Evolutionary conservation across 1,140 invertebrate genomes (phyloP), one percentile per base, ranked within the genome.

Genomic region (Bombus waltoni): DNA sequence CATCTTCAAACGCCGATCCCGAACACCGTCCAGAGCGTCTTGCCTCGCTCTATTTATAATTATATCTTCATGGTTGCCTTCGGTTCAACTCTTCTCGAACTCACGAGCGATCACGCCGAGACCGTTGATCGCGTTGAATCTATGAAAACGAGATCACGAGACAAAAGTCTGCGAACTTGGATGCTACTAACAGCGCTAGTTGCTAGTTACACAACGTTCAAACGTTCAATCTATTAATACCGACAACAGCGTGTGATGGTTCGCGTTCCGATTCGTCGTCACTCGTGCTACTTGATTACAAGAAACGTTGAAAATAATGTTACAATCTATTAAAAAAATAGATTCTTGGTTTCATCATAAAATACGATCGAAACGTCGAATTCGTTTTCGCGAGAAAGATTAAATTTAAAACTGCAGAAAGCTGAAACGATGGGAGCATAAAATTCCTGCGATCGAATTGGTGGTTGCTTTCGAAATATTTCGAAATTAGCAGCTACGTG

Each of bases 1-100:
- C 93, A 93, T 95, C 94, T 91, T 88, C 89, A 89, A 89, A 84
- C 86, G 9, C 88, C 53, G 89, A 89, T 91, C 79, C 90, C 84
- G 88, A 91, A 57, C 91, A 81, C 74, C 84, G 86, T 81, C 79
- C 73, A 13, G 0, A 62, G 65, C 73, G 83, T 42, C 65, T 59
- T 44, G 35, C 86, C 87, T 82, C 86, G 79, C 75, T 85, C 90
- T 90, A 91, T 90, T 93, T 91, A 92, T 90, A 91, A 93, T 93
- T 90, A 87, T 88, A 85, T 62, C 66, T 22, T 42, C 47, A 32
- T 81, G 18, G 28, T 32, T 74, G n/a, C 72, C n/a, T 74, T 15
- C n/a, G 1, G 47, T 74, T 74, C 44, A 32, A 74, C 72, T 74
- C n/a, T 32, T 73, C 42, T 74, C 42, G 3, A 66, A 87, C 81